Evolutionary conservation across 1,140 invertebrate genomes (phyloP).

Genomic region (Drosophila littoralis): DNA sequence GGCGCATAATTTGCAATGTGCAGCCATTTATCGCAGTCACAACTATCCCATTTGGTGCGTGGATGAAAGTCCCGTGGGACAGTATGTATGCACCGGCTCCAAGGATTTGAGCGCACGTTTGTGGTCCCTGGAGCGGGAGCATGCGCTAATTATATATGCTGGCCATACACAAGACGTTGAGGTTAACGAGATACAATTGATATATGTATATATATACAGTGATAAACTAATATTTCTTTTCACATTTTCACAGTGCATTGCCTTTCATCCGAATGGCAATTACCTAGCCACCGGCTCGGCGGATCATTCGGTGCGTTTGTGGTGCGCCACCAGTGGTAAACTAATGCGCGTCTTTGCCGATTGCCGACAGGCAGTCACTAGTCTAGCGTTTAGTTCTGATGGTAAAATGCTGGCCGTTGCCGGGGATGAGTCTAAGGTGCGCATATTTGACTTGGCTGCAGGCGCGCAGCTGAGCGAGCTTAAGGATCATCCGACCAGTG

Average conservation of each 20-base stretch:
- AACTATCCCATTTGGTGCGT: conserved; percentile 94
- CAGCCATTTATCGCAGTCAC: conserved; percentile 91
- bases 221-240: neutral
- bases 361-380: conserved; percentile 90
- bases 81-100: conserved; percentile 92
- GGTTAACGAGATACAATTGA: conserved; percentile 81
- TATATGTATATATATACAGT: neutral
- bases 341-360: conserved; percentile 92
- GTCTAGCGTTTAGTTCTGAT: conserved; percentile 91
- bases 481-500: conserved; percentile 90
- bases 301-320: conserved; percentile 91
- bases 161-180: conserved; percentile 94
- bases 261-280: conserved; percentile 93
- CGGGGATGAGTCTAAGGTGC: conserved; percentile 87
- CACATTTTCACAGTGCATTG: conserved; percentile 85
- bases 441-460: conserved; percentile 86
- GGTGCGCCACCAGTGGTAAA: conserved; percentile 87
- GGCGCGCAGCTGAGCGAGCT: conserved; percentile 88
- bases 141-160: conserved; percentile 91
- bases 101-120: conserved; percentile 93
- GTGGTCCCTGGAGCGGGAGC: conserved; percentile 92
- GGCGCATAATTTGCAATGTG: conserved; percentile 88
- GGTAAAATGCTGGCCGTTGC: conserved; percentile 92
- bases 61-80: conserved; percentile 89
- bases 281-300: conserved; percentile 92